phyloP scores from a whole-genome alignment of 2,888 invertebrate species.

The Nemotelus pantherinus region DNA sequence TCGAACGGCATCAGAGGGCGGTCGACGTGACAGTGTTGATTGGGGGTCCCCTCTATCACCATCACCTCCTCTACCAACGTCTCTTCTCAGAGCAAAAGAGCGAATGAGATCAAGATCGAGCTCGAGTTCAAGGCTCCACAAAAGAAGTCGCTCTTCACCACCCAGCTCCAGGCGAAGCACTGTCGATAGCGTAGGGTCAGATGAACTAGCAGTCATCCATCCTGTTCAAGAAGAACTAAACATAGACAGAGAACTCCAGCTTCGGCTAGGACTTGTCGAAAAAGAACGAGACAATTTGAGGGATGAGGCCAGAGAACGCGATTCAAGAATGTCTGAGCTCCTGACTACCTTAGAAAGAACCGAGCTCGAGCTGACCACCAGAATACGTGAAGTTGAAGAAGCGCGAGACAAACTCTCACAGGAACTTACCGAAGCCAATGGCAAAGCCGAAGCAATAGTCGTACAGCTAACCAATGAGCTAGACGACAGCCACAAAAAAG shows the following conservation, averaged over 20 bases:
- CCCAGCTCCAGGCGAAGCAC: conserved; percentile 71
- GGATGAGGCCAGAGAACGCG: conserved; percentile 76
- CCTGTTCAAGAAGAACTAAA: conserved; percentile 61
- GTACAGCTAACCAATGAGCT: conserved; percentile 75
- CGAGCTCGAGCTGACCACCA: conserved; percentile 77
- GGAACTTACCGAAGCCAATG: conserved; percentile 74
- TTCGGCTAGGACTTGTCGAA: conserved; percentile 75
- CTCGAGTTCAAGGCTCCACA: conserved; percentile 68
- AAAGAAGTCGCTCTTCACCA: conserved; percentile 71
- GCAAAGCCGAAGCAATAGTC: conserved; percentile 76
- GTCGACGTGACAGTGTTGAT: conserved; percentile 81
- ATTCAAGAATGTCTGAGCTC: conserved; percentile 81
- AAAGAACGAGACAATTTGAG: conserved; percentile 78
- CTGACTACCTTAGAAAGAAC: conserved; percentile 79
- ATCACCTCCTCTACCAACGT: conserved; percentile 73
- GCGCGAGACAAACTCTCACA: conserved; percentile 72
- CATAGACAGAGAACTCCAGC: conserved; percentile 71
- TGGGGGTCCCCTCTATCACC: conserved; percentile 80
- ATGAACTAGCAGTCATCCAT: conserved; percentile 65
- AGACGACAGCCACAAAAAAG: conserved; percentile 71
- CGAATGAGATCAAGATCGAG: conserved; percentile 67
- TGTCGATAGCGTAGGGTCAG: conserved; percentile 72
- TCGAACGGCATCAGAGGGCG: conserved; percentile 85
- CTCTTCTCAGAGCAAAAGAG: conserved; percentile 73
- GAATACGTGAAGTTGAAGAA: conserved; percentile 77